These are phyloP conservation scores for Calyptomena viridis DNA, from an alignment of 2,113 vertebrate species.

Conservation along the genomic window DNA sequence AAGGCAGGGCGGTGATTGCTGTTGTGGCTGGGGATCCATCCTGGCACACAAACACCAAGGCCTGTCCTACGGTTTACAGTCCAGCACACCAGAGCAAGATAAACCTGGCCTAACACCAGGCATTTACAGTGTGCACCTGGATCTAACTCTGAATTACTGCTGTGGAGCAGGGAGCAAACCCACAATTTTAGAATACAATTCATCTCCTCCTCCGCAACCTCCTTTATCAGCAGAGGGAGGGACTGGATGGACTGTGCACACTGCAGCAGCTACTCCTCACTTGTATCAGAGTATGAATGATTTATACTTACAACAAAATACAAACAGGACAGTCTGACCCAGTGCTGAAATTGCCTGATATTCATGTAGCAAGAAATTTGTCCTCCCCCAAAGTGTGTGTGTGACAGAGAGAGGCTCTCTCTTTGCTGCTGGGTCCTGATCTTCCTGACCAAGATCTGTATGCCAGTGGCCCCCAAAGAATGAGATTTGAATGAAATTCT, in stretches of 20 bases:
- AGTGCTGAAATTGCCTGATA: not conserved
- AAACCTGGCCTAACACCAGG: not conserved
- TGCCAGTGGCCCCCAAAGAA: not conserved
- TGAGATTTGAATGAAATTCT: not conserved
- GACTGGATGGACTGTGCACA: not conserved
- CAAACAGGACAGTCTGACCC: not conserved
- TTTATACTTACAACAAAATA: not conserved
- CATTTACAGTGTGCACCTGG: not conserved
- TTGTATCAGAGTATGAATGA: not conserved
- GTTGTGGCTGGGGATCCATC: not conserved
- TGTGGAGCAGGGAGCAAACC: not conserved
- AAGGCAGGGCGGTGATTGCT: accelerated
- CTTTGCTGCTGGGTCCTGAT: not conserved
- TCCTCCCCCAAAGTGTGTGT: not conserved
- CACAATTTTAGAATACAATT: not conserved
- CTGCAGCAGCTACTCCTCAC: not conserved
- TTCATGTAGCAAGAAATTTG: not conserved
- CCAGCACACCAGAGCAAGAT: not conserved
- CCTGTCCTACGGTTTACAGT: not conserved
- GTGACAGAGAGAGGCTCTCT: not conserved
- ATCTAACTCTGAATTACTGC: not conserved
- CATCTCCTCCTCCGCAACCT: not conserved
- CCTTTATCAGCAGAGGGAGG: not conserved
- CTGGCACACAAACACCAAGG: not conserved
- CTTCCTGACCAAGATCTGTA: not conserved